Evolutionary conservation across 2,888 invertebrate genomes (phyloP).

Genomic region (Pyrochroa serraticornis): DNA sequence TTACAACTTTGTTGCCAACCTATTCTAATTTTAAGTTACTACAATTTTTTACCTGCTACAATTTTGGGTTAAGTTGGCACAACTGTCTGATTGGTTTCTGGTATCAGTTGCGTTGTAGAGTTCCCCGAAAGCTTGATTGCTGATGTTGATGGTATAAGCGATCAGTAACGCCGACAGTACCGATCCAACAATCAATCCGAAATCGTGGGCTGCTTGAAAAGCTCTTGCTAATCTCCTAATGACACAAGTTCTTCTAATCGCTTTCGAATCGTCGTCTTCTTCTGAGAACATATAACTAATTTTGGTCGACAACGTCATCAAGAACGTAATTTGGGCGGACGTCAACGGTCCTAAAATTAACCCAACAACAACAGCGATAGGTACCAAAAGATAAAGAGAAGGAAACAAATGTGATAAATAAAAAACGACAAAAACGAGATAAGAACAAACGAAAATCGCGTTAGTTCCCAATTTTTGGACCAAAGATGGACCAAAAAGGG

Average conservation of each 20-base stretch:
- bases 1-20: too few species aligned
- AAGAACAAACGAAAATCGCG: constrained; percentile 62
- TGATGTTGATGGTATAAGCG: constrained; percentile 44
- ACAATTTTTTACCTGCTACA: too few species aligned
- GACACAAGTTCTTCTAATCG: constrained; percentile 50
- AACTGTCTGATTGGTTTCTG: constrained; percentile 13
- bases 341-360: constrained; percentile 59
- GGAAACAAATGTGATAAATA: constrained; percentile 67
- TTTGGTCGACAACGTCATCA: constrained; percentile 58
- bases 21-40: too few species aligned
- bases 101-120: constrained; percentile 10
- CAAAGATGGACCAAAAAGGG: constrained; percentile 60
- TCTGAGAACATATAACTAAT: constrained; percentile 57
- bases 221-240: constrained; percentile 62
- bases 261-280: constrained; percentile 55
- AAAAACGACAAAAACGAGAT: constrained; percentile 63
- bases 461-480: constrained; percentile 63
- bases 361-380: constrained; percentile 64
- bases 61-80: constrained; percentile 7
- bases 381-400: constrained; percentile 61
- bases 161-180: constrained; percentile 58
- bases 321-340: constrained; percentile 52
- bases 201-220: constrained; percentile 64
- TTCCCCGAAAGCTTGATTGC: constrained; percentile 14
- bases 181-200: constrained; percentile 64